phyloP scores from a whole-genome alignment of 1,140 invertebrate species.

The Micrasema minimum region DNA sequence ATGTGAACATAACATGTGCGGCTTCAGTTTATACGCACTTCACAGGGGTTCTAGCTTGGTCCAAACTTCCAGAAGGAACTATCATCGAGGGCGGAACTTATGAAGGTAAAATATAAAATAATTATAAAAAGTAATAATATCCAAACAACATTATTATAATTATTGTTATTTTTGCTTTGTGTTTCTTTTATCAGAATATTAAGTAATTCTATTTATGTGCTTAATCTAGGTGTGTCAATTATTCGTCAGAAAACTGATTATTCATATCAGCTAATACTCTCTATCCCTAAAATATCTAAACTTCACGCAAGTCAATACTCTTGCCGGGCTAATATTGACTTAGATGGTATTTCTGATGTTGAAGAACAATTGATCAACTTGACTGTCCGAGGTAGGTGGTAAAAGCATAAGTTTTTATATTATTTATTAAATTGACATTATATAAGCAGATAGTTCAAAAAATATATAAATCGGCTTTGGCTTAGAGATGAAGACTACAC shows the following conservation, averaged over 20 bases:
- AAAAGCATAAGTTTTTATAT: neutral
- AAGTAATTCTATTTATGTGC: too few species aligned
- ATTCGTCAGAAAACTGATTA: neutral
- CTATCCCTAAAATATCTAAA: constrained; percentile 47
- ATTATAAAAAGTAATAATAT: too few species aligned
- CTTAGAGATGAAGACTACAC: too few species aligned
- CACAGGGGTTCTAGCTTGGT: constrained; percentile 62
- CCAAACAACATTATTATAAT: constrained; percentile 1
- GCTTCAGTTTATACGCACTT: constrained; percentile 67
- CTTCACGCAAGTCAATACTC: constrained; percentile 50
- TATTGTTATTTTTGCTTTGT: too few species aligned
- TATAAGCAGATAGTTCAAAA: too few species aligned
- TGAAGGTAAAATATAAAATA: constrained; percentile 16
- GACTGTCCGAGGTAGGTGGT: constrained; percentile 1
- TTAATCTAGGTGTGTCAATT: constrained; percentile 4
- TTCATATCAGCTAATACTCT: constrained; percentile 30
- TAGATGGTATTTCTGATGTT: neutral
- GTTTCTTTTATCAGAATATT: too few species aligned
- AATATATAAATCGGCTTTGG: too few species aligned
- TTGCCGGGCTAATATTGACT: constrained; percentile 52
- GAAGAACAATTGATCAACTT: neutral
- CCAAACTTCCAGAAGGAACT: constrained; percentile 40
- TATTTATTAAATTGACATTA: constrained; percentile 6
- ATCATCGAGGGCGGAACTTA: neutral
- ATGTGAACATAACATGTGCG: constrained; percentile 66